phyloP scores from a whole-genome alignment of 2,888 invertebrate species.

The Subacronicta megacephala region DNA sequence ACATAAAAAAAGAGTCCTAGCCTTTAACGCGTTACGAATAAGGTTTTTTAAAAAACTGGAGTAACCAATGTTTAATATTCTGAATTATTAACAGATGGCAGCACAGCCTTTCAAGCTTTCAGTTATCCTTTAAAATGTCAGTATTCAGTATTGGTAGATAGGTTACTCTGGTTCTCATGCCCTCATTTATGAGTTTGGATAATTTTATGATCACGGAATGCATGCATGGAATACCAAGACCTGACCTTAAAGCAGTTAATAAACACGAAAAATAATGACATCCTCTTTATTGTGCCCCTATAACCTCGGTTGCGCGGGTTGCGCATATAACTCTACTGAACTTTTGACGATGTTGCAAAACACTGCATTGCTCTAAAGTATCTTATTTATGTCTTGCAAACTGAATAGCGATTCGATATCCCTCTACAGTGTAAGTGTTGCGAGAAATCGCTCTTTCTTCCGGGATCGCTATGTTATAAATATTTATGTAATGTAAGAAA shows the following conservation, averaged over 20 bases:
- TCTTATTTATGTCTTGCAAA: constrained; percentile 21
- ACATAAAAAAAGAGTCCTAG: no score
- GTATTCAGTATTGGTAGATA: no score
- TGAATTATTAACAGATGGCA: no score
- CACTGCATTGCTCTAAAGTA: constrained; percentile 30
- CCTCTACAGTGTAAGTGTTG: constrained; percentile 34
- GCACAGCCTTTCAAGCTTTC: no score
- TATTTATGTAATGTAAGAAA: no score
- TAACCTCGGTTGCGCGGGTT: constrained; percentile 45
- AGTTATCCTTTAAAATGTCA: no score
- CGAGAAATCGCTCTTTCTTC: constrained; percentile 21
- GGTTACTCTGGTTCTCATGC: no score
- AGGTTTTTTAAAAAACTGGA: no score
- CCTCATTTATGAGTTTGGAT: no score
- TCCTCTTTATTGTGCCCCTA: constrained; percentile 50
- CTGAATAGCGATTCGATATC: constrained; percentile 40
- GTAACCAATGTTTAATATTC: no score
- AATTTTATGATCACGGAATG: not conserved
- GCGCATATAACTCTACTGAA: constrained; percentile 44
- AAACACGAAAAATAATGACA: constrained; percentile 50
- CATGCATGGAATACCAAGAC: constrained; percentile 28
- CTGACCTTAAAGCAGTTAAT: constrained; percentile 42
- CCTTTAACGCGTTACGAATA: no score
- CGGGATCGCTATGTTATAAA: constrained; percentile 9
- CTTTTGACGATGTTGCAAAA: constrained; percentile 53